phyloP scores from a whole-genome alignment of 1,140 invertebrate species.

The Olivierus martensii region DNA sequence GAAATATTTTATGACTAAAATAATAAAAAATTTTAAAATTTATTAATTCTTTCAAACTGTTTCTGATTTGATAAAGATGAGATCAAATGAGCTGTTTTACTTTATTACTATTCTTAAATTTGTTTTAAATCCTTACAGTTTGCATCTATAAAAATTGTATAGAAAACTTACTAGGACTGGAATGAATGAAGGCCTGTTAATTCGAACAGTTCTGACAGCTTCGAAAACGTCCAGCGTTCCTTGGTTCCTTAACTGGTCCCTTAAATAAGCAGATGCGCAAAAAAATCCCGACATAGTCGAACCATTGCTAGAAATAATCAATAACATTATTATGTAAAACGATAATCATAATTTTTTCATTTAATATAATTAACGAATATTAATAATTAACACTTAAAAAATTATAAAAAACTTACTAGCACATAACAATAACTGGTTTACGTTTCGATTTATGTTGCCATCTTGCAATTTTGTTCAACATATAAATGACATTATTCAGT shows the following conservation, averaged over 20 bases:
- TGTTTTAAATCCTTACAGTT: no score
- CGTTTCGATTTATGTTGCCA: constrained; percentile 4
- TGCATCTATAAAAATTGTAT: no score
- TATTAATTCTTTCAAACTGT: no score
- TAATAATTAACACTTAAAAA: no score
- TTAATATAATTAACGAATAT: no score
- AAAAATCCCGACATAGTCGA: constrained; percentile 30
- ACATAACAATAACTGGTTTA: constrained; percentile 7
- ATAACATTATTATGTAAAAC: no score
- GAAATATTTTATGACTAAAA: no score
- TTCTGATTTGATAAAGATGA: no score
- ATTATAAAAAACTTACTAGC: constrained; percentile 13
- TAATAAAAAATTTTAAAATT: no score
- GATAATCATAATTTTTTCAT: no score
- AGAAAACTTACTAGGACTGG: constrained; percentile 16
- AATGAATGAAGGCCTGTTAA: constrained; percentile 17
- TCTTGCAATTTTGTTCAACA: constrained; percentile 9
- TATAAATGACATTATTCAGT: constrained; percentile 6
- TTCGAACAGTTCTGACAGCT: constrained; percentile 26
- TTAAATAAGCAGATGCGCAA: constrained; percentile 27
- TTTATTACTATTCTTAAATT: no score
- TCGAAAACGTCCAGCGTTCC: constrained; percentile 33
- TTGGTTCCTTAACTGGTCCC: constrained; percentile 30
- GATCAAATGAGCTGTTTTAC: no score
- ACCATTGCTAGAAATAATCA: constrained; percentile 27